These are phyloP conservation scores for Tyria jacobaeae DNA, from an alignment of 2,888 invertebrate species.

Conservation along the genomic window DNA sequence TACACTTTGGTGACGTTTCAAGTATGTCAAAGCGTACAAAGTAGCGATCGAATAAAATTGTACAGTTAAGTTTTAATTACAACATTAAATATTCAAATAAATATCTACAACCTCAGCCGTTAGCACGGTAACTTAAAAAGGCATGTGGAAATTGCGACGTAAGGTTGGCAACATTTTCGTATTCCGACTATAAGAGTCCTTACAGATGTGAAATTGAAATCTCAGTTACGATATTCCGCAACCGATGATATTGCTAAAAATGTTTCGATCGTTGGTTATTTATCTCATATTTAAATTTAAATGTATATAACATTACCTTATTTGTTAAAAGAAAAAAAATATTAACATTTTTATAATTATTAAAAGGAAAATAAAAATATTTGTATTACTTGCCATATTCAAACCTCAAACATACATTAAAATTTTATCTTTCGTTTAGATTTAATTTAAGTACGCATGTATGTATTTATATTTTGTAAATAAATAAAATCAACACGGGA, in stretches of 20 bases:
- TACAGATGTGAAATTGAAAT: constrained; percentile 76
- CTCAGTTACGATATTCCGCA: constrained; percentile 62
- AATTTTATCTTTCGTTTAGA: not conserved
- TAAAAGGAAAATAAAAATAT: not conserved
- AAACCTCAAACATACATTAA: not conserved
- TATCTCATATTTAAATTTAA: not conserved
- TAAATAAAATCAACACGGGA: not conserved
- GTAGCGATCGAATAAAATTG: constrained; percentile 57
- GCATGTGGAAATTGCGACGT: constrained; percentile 84
- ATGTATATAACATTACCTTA: not conserved
- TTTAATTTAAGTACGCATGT: too few species aligned
- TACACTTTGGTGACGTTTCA: constrained; percentile 64
- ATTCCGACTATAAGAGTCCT: constrained; percentile 75
- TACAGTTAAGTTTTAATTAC: constrained; percentile 69
- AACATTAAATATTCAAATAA: constrained; percentile 74
- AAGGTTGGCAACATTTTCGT: constrained; percentile 80
- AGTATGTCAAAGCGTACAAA: constrained; percentile 53
- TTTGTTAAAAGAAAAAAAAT: not conserved
- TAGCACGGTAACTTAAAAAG: constrained; percentile 79
- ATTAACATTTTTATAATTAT: not conserved
- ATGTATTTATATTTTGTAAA: not conserved
- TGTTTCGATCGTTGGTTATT: constrained; percentile 25
- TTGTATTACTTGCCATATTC: not conserved
- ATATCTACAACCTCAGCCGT: constrained; percentile 64
- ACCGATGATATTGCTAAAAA: constrained; percentile 43